phyloP scores from a whole-genome alignment of 2,113 vertebrate genomes.

The Meles meles region DNA sequence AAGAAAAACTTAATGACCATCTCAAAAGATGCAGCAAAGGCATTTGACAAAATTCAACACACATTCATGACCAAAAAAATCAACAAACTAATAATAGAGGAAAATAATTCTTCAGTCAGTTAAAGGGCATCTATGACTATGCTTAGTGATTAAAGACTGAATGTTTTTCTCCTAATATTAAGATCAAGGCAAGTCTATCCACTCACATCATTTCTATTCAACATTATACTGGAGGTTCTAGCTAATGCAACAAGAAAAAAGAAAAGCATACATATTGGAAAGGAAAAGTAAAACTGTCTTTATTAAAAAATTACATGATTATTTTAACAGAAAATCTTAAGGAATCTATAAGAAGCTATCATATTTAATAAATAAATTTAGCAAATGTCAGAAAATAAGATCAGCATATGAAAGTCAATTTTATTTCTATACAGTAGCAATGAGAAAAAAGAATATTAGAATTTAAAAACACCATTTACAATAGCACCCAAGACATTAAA shows the following conservation, averaged over 20 bases:
- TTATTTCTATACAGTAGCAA: neutral
- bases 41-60: neutral
- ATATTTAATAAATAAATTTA: neutral
- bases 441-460: neutral
- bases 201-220: neutral
- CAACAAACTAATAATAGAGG: neutral
- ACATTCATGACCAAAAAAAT: neutral
- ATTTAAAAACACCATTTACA: neutral
- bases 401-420: neutral
- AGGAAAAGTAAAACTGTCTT: neutral
- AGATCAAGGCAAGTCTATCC: neutral
- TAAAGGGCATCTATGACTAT: neutral
- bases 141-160: neutral
- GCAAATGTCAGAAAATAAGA: neutral
- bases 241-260: neutral
- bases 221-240: neutral
- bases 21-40: neutral
- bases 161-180: neutral
- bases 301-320: neutral
- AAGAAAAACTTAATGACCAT: neutral
- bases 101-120: neutral
- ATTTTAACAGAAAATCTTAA: neutral
- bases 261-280: neutral
- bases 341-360: neutral
- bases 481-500: neutral